Base-by-base conservation (phyloP, 2,113 vertebrate species). In the Lipophrys pholis region DNA sequence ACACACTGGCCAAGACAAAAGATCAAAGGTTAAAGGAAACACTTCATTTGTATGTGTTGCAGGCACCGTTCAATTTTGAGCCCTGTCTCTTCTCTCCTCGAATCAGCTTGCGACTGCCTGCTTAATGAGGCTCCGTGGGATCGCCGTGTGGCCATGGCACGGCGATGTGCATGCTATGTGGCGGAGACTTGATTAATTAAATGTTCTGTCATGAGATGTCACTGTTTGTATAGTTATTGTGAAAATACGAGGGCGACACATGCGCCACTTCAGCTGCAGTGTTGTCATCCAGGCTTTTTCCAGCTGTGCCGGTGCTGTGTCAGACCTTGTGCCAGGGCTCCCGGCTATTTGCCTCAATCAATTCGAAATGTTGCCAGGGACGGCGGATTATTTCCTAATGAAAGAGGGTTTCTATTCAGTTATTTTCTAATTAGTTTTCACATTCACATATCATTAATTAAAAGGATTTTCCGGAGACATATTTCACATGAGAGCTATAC, bases 371-470 rank as follows among this genome's bases (percentile, higher is more conserved):
- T 56, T 69, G 69, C 64, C 52, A 59, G n/a, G 39, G 53, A 68
- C 6, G 35, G 17, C 49, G 65, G 75, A 80, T 69, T 80, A 70
- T 78, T 60, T 78, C n/a, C 53, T 71, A 75, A 86, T 84, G 68
- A 66, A 82, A 66, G 79, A 72, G 35, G 40, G 57, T 59, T 49
- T n/a, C 58, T 73, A 41, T 56, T 61, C 52, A 58, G 45, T 78
- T 73, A 77, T 80, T 53, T 57, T 11, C 46, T 65, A 15, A 80
- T 82, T 84, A 78, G 61, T 65, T n/a, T 5, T 11, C 7, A 64
- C 45, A 15, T 30, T 5, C 11, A 42, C 55, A 65, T 43, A 41
- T 64, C 67, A 52, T 51, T 11, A 67, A 36, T 30, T 30, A 65
- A 69, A 14, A 21, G 14, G 2, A 5, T 3, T 3, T 70, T 79